Evolutionary conservation across 2,888 invertebrate genomes (phyloP).

Genomic region (Drosophila ustulata): DNA sequence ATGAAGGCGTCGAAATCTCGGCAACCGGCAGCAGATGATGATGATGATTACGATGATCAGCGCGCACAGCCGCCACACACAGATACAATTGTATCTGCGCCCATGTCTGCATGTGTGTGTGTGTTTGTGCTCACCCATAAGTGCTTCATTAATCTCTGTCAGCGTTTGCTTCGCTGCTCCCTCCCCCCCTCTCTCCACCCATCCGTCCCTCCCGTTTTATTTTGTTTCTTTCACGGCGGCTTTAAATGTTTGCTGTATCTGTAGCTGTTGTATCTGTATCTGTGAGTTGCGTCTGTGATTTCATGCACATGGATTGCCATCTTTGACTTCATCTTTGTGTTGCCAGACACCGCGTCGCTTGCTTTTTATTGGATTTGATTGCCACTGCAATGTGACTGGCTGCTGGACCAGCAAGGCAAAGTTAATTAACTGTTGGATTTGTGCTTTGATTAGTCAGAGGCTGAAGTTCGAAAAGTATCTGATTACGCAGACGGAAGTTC

Average conservation of each 20-base stretch:
- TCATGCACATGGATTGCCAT: slow-evolving; percentile 33
- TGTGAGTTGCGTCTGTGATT: slow-evolving; percentile 59
- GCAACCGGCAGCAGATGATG: slow-evolving; percentile 33
- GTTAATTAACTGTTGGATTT: not conserved
- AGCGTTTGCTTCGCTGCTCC: slow-evolving; percentile 39
- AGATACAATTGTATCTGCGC: slow-evolving; percentile 24
- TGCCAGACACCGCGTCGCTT: slow-evolving; percentile 7
- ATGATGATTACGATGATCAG: slow-evolving; percentile 32
- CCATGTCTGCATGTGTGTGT: slow-evolving; percentile 19
- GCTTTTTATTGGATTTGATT: slow-evolving; percentile 43
- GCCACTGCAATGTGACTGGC: slow-evolving; percentile 46
- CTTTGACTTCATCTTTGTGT: slow-evolving; percentile 51
- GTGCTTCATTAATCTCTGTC: slow-evolving; percentile 82
- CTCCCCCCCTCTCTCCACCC: not conserved
- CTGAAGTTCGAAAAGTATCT: too few species aligned
- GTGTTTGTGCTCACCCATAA: slow-evolving; percentile 69
- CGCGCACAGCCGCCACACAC: slow-evolving; percentile 52
- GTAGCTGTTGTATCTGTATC: slow-evolving; percentile 34
- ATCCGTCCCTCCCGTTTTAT: slow-evolving; percentile 13
- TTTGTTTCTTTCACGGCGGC: slow-evolving; percentile 52
- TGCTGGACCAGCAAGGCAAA: not conserved
- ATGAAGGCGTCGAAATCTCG: slow-evolving; percentile 72
- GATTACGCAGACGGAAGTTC: too few species aligned
- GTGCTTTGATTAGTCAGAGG: too few species aligned
- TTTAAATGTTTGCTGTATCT: slow-evolving; percentile 33